phyloP scores from a whole-genome alignment of 2,888 invertebrate genomes.

The Cepaea hortensis region DNA sequence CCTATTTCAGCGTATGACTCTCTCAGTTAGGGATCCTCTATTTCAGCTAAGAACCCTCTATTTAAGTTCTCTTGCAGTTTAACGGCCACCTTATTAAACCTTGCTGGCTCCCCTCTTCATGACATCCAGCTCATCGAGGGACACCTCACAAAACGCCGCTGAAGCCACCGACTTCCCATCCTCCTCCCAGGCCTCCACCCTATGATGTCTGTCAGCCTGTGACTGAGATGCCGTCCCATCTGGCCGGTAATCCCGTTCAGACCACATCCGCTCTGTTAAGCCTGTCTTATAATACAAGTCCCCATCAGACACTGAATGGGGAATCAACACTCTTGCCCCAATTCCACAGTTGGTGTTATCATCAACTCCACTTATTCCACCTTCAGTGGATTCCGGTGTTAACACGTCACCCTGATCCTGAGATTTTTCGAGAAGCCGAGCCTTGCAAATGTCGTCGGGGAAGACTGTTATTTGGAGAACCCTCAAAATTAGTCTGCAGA shows the following conservation, averaged over 20 bases:
- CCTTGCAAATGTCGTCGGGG: constrained; percentile 63
- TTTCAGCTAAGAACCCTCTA: too few species aligned
- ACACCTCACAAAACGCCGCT: not conserved
- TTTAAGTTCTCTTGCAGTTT: too few species aligned
- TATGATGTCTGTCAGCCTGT: not conserved
- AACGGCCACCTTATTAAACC: too few species aligned
- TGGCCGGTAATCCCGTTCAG: not conserved
- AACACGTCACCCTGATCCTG: not conserved
- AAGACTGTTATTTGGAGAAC: constrained; percentile 63
- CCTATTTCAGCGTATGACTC: too few species aligned
- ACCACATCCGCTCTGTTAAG: not conserved
- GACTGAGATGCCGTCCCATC: not conserved
- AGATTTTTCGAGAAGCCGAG: constrained; percentile 61
- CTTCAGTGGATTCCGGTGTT: not conserved
- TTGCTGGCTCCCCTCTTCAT: not conserved
- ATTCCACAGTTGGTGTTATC: not conserved
- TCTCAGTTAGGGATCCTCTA: too few species aligned
- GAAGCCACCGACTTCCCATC: not conserved
- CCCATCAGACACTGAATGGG: not conserved
- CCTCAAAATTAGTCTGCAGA: constrained; percentile 62
- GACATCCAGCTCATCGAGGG: not conserved
- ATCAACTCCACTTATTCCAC: not conserved
- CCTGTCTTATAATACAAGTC: not conserved
- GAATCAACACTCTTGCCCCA: too few species aligned
- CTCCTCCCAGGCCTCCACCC: not conserved